These are phyloP conservation scores for Suricata suricatta DNA, from an alignment of 2,113 vertebrate genomes.

Conservation along the genomic window DNA sequence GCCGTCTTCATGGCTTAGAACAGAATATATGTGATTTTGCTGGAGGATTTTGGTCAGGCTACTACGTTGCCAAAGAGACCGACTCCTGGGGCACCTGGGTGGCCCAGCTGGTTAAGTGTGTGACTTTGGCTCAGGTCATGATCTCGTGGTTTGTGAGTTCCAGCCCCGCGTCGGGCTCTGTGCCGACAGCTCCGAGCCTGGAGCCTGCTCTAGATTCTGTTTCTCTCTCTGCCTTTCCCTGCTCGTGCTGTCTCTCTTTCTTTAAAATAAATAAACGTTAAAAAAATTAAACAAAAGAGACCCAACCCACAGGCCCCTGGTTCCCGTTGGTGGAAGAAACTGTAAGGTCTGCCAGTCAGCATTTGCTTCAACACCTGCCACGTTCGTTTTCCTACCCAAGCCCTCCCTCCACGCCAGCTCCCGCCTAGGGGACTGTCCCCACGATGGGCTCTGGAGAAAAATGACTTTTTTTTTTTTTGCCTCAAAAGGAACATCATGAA, in stretches of 20 bases:
- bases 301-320: rapidly evolving
- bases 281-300: not conserved
- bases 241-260: no score
- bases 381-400: not conserved
- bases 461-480: not conserved
- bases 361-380: not conserved
- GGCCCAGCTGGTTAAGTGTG: no score
- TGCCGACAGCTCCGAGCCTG: no score
- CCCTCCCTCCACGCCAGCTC: rapidly evolving
- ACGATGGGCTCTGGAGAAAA: not conserved
- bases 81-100: no score
- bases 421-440: not conserved
- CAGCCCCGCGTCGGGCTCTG: no score
- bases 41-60: not conserved
- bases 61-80: not conserved
- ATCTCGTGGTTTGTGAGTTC: no score
- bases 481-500: not conserved
- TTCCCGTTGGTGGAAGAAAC: not conserved
- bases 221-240: no score
- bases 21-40: not conserved
- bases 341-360: not conserved
- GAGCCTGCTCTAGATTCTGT: no score
- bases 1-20: not conserved
- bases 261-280: no score
- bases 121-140: no score